Conservation (phyloP, 2,113 vertebrate species). For the Hystrix cristata region DNA sequence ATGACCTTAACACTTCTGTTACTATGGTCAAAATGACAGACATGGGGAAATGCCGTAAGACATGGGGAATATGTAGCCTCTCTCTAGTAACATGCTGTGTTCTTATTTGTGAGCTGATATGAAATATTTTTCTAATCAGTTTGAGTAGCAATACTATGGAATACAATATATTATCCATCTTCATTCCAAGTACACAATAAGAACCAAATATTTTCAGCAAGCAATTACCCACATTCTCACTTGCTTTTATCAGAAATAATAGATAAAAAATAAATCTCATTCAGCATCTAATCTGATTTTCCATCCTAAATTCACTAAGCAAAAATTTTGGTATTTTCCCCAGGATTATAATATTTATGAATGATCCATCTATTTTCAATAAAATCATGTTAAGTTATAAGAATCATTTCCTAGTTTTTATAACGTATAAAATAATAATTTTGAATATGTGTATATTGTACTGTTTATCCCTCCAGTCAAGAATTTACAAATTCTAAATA, state of each 20-base stretch:
- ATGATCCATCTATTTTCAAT: not conserved
- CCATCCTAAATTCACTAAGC: not conserved
- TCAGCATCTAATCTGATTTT: not conserved
- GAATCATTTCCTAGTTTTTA: not conserved
- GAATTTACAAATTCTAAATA: slow-evolving; percentile 5
- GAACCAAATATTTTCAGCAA: not conserved
- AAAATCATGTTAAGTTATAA: not conserved
- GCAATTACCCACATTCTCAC: not conserved
- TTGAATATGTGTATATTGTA: not conserved
- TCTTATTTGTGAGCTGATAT: not conserved
- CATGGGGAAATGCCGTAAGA: not conserved
- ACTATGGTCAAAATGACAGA: not conserved
- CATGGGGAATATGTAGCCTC: not conserved
- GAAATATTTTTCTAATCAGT: not conserved
- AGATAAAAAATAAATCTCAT: not conserved
- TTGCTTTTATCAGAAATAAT: not conserved
- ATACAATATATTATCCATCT: not conserved
- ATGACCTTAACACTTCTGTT: not conserved
- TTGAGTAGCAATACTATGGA: not conserved
- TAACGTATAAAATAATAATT: not conserved
- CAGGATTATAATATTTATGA: not conserved
- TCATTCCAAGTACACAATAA: not conserved
- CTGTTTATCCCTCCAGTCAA: not conserved
- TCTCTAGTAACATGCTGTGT: not conserved
- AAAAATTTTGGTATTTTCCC: not conserved